Percentiles rank a stretch among this genome's conserved stretches.
Conservation (phyloP, 2,113 vertebrate genomes). For the Monopterus albus region DNA sequence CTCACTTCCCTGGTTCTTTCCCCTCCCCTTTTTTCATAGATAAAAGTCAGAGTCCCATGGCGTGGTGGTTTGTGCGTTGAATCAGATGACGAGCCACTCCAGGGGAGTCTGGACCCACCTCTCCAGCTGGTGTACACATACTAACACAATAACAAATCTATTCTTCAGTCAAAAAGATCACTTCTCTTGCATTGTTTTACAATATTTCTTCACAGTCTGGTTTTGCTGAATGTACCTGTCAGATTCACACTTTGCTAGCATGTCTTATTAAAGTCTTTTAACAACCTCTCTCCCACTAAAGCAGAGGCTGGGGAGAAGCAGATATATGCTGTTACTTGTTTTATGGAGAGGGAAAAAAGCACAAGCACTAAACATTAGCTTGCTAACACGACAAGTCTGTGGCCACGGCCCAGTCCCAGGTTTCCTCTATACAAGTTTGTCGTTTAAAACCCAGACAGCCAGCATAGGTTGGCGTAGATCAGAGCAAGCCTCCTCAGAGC, state of each 20-base stretch:
- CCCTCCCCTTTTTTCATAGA: background rate
- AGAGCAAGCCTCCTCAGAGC: slow-evolving; percentile 48
- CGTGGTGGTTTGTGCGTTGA: slow-evolving; percentile 33
- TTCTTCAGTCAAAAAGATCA: background rate
- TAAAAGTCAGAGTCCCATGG: slow-evolving; percentile 39
- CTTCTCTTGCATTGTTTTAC: background rate
- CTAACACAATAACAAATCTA: background rate
- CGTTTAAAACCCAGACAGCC: slow-evolving; percentile 57
- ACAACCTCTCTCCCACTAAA: slow-evolving; percentile 27
- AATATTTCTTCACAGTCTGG: background rate
- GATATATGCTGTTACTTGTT: slow-evolving; percentile 48
- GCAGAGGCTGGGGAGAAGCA: background rate
- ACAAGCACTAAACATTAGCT: slow-evolving; percentile 59
- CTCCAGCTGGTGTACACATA: background rate
- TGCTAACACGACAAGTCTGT: slow-evolving; percentile 50
- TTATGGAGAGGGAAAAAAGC: slow-evolving; percentile 45
- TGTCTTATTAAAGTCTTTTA: slow-evolving; percentile 25
- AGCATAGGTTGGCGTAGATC: slow-evolving; percentile 42
- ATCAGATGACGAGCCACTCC: slow-evolving; percentile 14
- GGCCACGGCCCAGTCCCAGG: background rate
- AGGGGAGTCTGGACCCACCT: slow-evolving; percentile 34
- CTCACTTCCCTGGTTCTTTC: background rate
- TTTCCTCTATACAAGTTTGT: slow-evolving; percentile 44
- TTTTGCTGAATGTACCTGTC: slow-evolving; percentile 7
- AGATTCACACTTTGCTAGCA: slow-evolving; percentile 20